Evolutionary conservation across 2,888 invertebrate species (phyloP).

Genomic region (Spialia ferax): DNA sequence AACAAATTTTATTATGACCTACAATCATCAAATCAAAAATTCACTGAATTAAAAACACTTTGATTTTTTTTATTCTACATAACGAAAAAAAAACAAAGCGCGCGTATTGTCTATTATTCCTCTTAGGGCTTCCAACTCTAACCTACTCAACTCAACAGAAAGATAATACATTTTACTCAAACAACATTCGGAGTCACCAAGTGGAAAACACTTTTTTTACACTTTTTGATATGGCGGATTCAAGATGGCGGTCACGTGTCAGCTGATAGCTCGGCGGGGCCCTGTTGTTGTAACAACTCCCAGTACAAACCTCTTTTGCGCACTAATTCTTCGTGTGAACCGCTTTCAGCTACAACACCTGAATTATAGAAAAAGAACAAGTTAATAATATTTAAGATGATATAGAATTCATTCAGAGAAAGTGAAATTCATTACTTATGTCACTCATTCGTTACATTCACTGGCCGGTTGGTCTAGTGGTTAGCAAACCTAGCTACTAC

Average conservation of each 20-base stretch:
- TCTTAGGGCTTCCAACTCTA: background rate
- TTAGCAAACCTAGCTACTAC: too few relatives aligned
- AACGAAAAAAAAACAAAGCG: too few relatives aligned
- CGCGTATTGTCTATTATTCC: too few relatives aligned
- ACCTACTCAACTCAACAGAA: background rate
- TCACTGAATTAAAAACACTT: too few relatives aligned
- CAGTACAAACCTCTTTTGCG: slow-evolving; percentile 67
- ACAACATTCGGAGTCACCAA: background rate
- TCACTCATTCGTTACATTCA: too few relatives aligned
- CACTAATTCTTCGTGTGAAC: slow-evolving; percentile 71
- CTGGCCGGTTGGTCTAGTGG: too few relatives aligned
- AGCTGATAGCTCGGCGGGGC: slow-evolving; percentile 48
- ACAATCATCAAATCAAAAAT: too few relatives aligned
- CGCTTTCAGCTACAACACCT: slow-evolving; percentile 75
- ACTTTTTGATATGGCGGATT: slow-evolving; percentile 11
- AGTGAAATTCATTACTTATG: too few relatives aligned
- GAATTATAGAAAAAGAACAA: slow-evolving; percentile 29
- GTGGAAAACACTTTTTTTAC: slow-evolving; percentile 2
- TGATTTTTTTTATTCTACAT: too few relatives aligned
- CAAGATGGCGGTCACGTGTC: slow-evolving; percentile 43
- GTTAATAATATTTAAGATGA: too few relatives aligned
- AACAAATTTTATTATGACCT: too few relatives aligned
- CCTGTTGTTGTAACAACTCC: slow-evolving; percentile 71
- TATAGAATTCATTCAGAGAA: too few relatives aligned
- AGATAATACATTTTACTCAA: background rate